Percentiles rank a stretch among this genome's conserved stretches.
phyloP scores from a whole-genome alignment of 2,113 vertebrate species.

The Podarcis raffonei region DNA sequence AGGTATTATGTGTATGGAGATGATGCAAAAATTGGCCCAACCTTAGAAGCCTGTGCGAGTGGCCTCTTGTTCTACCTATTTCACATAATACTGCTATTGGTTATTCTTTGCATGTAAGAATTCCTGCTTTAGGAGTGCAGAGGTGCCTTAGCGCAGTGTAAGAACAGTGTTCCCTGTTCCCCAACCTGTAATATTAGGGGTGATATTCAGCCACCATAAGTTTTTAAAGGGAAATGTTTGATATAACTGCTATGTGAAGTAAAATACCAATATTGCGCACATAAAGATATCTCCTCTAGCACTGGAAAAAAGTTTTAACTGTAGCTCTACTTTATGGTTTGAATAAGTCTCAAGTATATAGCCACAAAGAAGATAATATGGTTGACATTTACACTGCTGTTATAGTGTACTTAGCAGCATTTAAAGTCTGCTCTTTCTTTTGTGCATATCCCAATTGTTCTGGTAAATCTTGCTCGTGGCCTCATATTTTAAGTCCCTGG shows the following conservation, averaged over 20 bases:
- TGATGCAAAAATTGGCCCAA: not conserved
- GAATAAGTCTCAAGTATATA: rapidly evolving
- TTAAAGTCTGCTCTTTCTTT: not conserved
- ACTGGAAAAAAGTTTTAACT: not conserved
- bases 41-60: not conserved
- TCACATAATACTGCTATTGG: not conserved
- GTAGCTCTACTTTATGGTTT: not conserved
- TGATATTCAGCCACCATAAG: not conserved
- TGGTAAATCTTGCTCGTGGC: not conserved
- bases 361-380: not conserved
- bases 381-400: not conserved
- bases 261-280: not conserved
- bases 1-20: not conserved
- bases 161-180: not conserved
- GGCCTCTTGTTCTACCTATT: not conserved
- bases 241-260: not conserved
- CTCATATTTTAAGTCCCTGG: not conserved
- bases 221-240: not conserved
- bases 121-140: not conserved
- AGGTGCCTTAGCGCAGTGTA: not conserved
- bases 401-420: not conserved
- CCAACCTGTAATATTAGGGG: not conserved
- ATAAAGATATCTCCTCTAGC: not conserved
- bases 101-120: not conserved
- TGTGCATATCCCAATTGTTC: not conserved